phyloP scores from a whole-genome alignment of 2,888 invertebrate species.

The Ophion ellenae region DNA sequence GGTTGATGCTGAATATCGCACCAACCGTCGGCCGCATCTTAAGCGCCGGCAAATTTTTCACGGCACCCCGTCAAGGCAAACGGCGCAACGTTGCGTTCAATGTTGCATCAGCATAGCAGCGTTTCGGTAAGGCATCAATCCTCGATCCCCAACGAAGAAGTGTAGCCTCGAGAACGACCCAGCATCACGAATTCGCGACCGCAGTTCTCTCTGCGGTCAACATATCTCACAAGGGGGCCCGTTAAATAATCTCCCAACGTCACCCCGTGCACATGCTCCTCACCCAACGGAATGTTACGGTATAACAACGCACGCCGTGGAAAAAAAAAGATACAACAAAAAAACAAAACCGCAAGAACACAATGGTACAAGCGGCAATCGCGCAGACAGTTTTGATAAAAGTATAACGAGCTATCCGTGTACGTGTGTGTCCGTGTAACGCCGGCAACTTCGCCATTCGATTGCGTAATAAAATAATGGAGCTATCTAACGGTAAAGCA shows the following conservation, averaged over 20 bases:
- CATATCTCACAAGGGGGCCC: conserved; percentile 5
- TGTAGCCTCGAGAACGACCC: not conserved
- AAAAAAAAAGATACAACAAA: conserved; percentile 8
- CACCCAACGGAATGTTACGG: conserved; percentile 58
- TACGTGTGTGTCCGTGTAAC: conserved; percentile 35
- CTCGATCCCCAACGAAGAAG: not conserved
- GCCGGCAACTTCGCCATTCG: conserved; percentile 50
- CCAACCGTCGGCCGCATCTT: no score
- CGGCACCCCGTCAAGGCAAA: not conserved
- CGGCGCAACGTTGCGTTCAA: not conserved
- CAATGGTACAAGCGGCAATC: conserved; percentile 6
- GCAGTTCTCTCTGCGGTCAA: conserved; percentile 35
- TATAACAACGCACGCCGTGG: conserved; percentile 51
- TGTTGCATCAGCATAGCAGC: not conserved
- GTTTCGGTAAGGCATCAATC: not conserved
- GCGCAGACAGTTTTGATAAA: conserved; percentile 11
- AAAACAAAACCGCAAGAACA: not conserved
- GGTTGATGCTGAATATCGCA: no score
- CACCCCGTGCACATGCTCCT: conserved; percentile 2
- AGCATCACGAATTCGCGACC: conserved; percentile 8
- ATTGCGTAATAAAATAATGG: conserved; percentile 69
- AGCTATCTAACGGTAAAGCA: conserved; percentile 68
- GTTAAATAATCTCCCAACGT: conserved; percentile 47
- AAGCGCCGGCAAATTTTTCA: no score
- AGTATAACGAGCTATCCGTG: conserved; percentile 33